These are phyloP conservation scores for Drosophila picticornis DNA, from an alignment of 2,888 invertebrate genomes.

Conservation along the genomic window DNA sequence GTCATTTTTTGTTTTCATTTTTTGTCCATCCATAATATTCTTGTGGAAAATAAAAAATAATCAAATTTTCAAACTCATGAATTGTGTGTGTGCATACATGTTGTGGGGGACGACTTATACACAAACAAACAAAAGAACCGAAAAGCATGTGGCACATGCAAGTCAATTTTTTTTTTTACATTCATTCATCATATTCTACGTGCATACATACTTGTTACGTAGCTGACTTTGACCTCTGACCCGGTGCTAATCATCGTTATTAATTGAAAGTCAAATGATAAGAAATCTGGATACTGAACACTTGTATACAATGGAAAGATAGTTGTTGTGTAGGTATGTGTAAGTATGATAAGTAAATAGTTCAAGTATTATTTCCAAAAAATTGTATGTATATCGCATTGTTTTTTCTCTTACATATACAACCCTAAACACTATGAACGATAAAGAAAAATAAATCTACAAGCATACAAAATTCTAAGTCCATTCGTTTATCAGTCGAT, in stretches of 20 bases:
- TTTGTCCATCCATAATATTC: slow-evolving; percentile 25
- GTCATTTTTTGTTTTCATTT: slow-evolving; percentile 53
- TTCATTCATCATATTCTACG: slow-evolving; percentile 6
- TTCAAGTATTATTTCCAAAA: slow-evolving; percentile 39
- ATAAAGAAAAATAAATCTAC: slow-evolving; percentile 76
- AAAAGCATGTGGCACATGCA: slow-evolving; percentile 3
- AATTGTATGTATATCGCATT: slow-evolving; percentile 33
- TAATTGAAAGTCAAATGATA: slow-evolving; percentile 14
- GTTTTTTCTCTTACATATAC: slow-evolving; percentile 64
- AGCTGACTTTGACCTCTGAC: slow-evolving; percentile 4
- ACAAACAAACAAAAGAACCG: slow-evolving; percentile 19
- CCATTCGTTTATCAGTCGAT: slow-evolving; percentile 82
- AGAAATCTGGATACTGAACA: slow-evolving; percentile 12
- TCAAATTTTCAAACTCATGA: slow-evolving; percentile 32
- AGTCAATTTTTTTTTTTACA: slow-evolving; percentile 3
- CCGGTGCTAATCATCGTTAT: background rate
- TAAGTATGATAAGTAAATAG: slow-evolving; percentile 25
- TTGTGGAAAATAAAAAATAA: slow-evolving; percentile 55
- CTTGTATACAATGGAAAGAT: slow-evolving; percentile 25
- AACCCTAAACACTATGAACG: slow-evolving; percentile 73
- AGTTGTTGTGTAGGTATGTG: slow-evolving; percentile 25
- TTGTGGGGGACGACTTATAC: slow-evolving; percentile 19
- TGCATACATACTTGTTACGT: slow-evolving; percentile 7
- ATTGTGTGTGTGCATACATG: slow-evolving; percentile 18
- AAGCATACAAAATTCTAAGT: slow-evolving; percentile 82